phyloP scores from a whole-genome alignment of 2,888 invertebrate genomes.

The Lottia scabra region DNA sequence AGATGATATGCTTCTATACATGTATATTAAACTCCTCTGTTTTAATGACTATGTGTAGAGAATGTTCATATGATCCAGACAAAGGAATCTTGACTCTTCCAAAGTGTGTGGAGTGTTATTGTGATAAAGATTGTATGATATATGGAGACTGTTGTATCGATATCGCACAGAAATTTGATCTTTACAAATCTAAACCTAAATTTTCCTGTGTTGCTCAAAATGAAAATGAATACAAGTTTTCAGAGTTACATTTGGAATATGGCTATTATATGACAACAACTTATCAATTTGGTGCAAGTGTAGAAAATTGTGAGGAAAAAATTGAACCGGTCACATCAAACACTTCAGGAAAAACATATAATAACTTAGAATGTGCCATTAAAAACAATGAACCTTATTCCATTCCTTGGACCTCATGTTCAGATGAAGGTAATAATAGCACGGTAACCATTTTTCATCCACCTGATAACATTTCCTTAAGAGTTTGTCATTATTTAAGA shows the following conservation, averaged over 20 bases:
- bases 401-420: background rate
- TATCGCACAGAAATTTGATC: background rate
- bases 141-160: conserved; percentile 24
- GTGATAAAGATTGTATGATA: conserved; percentile 16
- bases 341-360: background rate
- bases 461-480: background rate
- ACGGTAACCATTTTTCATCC: background rate
- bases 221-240: background rate
- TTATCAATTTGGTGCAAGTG: background rate
- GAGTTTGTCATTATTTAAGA: conserved; percentile 5
- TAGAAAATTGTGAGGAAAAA: background rate
- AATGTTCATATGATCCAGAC: background rate
- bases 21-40: too few species aligned
- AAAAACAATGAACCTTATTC: background rate
- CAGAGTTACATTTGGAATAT: background rate
- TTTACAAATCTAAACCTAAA: background rate
- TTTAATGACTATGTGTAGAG: background rate
- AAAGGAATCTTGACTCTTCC: background rate
- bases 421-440: too few species aligned
- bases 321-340: background rate
- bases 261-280: conserved; percentile 5
- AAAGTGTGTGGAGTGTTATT: conserved; percentile 3
- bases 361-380: background rate
- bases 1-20: too few species aligned
- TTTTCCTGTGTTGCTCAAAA: background rate